Base-by-base conservation (phyloP, 2,797 vertebrate genomes). In the Philypnodon macrostomus region DNA sequence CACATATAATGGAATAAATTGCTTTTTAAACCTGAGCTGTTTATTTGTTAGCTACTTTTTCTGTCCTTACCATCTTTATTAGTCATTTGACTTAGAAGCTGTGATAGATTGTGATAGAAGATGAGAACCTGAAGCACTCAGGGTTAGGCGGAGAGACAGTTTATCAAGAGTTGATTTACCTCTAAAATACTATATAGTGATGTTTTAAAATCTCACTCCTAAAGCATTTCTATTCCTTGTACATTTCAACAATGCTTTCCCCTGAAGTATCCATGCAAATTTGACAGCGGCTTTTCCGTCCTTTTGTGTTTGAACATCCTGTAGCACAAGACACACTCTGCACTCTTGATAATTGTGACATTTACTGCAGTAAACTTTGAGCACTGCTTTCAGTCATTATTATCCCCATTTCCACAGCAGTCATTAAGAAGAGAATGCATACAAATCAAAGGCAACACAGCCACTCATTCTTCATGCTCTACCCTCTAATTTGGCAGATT, bases 321-420 rank as follows among this genome's bases (percentile, higher is more conserved):
- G 69, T 62, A 29, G 51, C 42, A 62, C 45, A 56, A 45, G 57
- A 19, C 57, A 67, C 67, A 35, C 61, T 47, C 47, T 17, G 47
- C 66, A 66, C 73, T 73, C 54, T 40, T 59, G 59, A 51, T 49
- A 64, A 63, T 54, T 50, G 66, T 64, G 67, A 77, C 81, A 89
- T 86, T 86, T 85, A 60, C 58, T 36, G 50, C 27, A 9, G 51
- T 75, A 69, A 83, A 79, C 70, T 79, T 73, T 76, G 19, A 21
- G 69, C 48, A 36, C 55, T 15, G 53, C 50, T 51, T 53, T 60
- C 66, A 64, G 67, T 72, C 75, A 78, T 75, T 69, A 78, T 67
- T 58, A 53, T 55, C 32, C 57, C 64, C 55, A 70, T 76, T 68
- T 73, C 62, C 58, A 36, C 16, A 27, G 37, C 48, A 47, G 69